These are phyloP conservation scores for Microchirus variegatus DNA, from an alignment of 2,797 vertebrate species.

Conservation along the genomic window DNA sequence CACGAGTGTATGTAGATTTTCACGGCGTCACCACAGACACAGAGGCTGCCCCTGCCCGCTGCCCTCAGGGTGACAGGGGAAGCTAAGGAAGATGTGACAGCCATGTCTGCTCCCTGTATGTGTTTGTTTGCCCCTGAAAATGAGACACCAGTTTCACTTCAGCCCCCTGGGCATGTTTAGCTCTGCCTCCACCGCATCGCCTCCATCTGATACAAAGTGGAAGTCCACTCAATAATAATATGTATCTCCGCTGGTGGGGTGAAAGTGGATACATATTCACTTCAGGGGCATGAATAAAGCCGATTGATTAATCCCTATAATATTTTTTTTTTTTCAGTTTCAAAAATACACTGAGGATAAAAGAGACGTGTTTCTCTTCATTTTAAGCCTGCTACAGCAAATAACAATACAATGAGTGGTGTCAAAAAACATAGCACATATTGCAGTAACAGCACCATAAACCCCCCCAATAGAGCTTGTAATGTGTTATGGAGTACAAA, in stretches of 20 bases:
- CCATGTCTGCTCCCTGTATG: conserved; percentile 83
- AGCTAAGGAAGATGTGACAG: conserved; percentile 84
- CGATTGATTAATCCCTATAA: conserved; percentile 40
- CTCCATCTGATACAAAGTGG: conserved; percentile 77
- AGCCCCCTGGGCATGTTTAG: conserved; percentile 81
- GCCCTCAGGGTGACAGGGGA: conserved; percentile 70
- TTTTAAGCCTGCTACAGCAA: conserved; percentile 16
- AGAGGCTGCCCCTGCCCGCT: conserved; percentile 61
- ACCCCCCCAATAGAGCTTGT: conserved; percentile 25
- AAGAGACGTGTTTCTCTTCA: conserved; percentile 1
- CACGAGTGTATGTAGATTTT: conserved; percentile 37
- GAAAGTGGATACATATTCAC: conserved; percentile 62
- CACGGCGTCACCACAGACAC: conserved; percentile 32
- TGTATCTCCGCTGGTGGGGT: conserved; percentile 52
- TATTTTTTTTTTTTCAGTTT: conserved; percentile 38
- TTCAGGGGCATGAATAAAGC: conserved; percentile 29
- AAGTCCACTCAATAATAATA: conserved; percentile 69
- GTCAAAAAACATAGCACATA: conserved; percentile 24
- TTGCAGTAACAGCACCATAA: conserved; percentile 42
- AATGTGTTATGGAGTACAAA: conserved; percentile 32
- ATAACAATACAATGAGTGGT: conserved; percentile 28
- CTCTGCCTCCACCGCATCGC: conserved; percentile 65
- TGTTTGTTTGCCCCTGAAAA: conserved; percentile 81
- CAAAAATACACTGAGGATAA: conserved; percentile 13
- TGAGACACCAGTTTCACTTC: conserved; percentile 74